Base-by-base conservation (phyloP, 2,113 vertebrate genomes). In the Pluvialis apricaria region DNA sequence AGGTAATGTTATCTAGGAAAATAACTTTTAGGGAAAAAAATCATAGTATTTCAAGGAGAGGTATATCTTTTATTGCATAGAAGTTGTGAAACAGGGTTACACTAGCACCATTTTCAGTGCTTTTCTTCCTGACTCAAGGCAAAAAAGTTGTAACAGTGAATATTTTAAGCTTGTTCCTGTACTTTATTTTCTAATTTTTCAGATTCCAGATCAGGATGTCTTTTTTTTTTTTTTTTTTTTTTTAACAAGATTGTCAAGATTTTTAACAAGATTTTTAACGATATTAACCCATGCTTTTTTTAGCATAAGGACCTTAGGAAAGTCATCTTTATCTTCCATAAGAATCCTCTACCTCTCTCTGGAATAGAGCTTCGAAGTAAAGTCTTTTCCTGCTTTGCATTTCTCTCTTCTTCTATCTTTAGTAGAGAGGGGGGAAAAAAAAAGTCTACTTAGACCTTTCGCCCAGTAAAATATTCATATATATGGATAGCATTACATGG, bases 401-500 rank as follows among this genome's bases (percentile, higher is more conserved):
- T 85, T 88, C 22, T 96, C 17, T 81, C 34, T 51, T 86, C 70
- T 76, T 93, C 95, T 90, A 3, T 91, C 61, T 92, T 88, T 73
- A 92, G 88, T 45, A 77, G 47, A 73, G 58, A 65, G 31, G 16
- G 7, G 25, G 25, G 24, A 51, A 58, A 31, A 80, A 83, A 44
- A 34, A 40, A 52, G 15, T 73, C 60, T 86, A 8, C 64, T 64
- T 82, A 75, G 82, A 94, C 81, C 73, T 95, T 94, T 95, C 1
- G 4, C 86, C 71, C 69, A 88, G 69, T 94, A 84, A 94, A 91
- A 90, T 86, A 81, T 61, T 93, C 82, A 32, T 86, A 32, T 95
- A 44, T 93, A 81, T 86, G 88, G 80, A 92, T 95, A 96, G 28
- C 57, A 86, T 96, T 97, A 93, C 90, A 94, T 93, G 68, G 76